Conservation (phyloP, 2,888 invertebrate genomes). For the Argynnis bischoffii region DNA sequence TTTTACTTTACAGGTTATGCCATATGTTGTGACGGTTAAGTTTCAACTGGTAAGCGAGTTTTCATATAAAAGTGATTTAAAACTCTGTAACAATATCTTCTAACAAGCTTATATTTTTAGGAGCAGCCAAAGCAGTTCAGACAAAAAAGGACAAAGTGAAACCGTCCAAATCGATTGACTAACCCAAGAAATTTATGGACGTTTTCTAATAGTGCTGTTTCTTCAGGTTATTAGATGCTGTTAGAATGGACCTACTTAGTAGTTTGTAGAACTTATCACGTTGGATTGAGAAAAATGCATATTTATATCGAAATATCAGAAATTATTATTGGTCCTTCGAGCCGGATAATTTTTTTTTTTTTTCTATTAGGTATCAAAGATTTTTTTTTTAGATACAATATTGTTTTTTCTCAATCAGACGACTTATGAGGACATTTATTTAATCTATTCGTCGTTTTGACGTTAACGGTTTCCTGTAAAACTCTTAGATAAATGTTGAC, state of each 20-base stretch:
- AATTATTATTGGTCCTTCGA: conserved; percentile 3
- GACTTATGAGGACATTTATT: conserved; percentile 37
- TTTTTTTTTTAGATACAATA: conserved; percentile 7
- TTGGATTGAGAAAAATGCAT: conserved; percentile 32
- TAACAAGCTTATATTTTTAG: conserved; percentile 45
- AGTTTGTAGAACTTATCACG: conserved; percentile 26
- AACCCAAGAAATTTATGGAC: conserved; percentile 37
- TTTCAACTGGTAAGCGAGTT: conserved; percentile 67
- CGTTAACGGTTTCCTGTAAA: conserved; percentile 63
- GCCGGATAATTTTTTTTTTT: conserved; percentile 19
- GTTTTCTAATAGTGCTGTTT: conserved; percentile 31
- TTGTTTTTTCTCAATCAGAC: conserved; percentile 27
- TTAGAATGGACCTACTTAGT: conserved; percentile 47
- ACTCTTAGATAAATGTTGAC: conserved; percentile 68
- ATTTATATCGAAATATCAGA: conserved; percentile 2
- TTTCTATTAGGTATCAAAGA: background rate
- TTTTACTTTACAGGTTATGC: conserved; percentile 57
- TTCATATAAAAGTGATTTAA: background rate
- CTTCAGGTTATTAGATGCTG: conserved; percentile 46
- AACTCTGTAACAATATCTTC: background rate
- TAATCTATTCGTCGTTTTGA: conserved; percentile 62
- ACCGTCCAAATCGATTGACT: conserved; percentile 79
- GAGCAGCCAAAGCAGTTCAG: conserved; percentile 73
- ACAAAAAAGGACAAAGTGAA: conserved; percentile 70
- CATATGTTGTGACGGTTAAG: conserved; percentile 81